These are phyloP conservation scores for Thermophis baileyi DNA, from an alignment of 2,113 vertebrate genomes.

Conservation along the genomic window DNA sequence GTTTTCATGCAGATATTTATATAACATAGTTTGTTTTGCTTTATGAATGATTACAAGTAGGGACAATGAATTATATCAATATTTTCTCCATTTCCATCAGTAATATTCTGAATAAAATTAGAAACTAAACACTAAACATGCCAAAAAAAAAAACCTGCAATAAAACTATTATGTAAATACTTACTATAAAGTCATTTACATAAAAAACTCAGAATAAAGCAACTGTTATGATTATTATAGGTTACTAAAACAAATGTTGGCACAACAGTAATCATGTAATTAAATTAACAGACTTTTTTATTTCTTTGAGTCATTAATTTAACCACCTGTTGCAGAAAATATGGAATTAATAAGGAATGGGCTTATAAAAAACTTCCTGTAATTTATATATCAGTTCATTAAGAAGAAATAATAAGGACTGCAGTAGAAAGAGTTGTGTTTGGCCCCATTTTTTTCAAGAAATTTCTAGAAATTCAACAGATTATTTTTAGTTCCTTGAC, in stretches of 20 bases:
- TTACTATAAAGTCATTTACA: conserved; percentile 1
- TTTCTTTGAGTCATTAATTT: conserved; percentile 60
- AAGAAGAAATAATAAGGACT: conserved; percentile 45
- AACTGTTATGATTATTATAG: conserved; percentile 37
- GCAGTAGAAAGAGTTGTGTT: background rate
- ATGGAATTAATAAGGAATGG: conserved; percentile 58
- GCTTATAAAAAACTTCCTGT: conserved; percentile 45
- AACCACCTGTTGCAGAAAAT: conserved; percentile 51
- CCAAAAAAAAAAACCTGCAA: background rate
- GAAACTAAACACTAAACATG: background rate
- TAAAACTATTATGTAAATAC: conserved; percentile 6
- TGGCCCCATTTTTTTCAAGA: conserved; percentile 3
- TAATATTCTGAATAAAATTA: background rate
- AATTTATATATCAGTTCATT: conserved; percentile 63
- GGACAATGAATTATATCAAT: background rate
- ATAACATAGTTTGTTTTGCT: background rate
- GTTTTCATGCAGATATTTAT: background rate
- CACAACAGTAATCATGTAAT: conserved; percentile 55
- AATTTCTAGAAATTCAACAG: conserved; percentile 25
- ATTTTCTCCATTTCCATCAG: background rate
- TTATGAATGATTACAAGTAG: background rate
- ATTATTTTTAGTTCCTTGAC: conserved; percentile 23
- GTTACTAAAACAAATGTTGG: conserved; percentile 48
- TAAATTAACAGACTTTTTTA: conserved; percentile 56
- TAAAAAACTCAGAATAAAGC: conserved; percentile 44